Conservation (phyloP, 2,797 vertebrate genomes). For the Chelmon rostratus region DNA sequence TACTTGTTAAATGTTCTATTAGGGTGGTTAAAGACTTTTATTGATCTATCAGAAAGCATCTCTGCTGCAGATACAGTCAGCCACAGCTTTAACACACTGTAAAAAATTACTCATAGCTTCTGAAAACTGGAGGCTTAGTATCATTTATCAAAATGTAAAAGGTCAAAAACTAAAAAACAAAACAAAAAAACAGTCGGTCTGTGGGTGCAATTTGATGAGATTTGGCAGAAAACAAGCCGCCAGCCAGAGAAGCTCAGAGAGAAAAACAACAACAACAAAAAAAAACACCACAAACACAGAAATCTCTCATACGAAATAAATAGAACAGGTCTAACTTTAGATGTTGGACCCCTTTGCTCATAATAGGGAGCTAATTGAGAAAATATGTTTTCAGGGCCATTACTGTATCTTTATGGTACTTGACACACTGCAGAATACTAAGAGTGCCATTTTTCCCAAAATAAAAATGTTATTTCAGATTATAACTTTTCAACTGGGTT, state of each 20-base stretch:
- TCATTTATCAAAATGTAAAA: not conserved
- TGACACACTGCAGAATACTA: not conserved
- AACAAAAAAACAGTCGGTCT: no score
- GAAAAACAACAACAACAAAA: no score
- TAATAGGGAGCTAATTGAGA: no score
- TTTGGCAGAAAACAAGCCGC: no score
- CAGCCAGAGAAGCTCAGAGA: not conserved
- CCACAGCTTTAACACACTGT: not conserved
- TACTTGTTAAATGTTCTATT: constrained; percentile 33
- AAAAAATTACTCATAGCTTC: not conserved
- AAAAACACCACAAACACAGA: not conserved
- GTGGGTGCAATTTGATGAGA: not conserved
- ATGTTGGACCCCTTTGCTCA: not conserved
- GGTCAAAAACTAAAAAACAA: not conserved
- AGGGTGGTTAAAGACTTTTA: constrained; percentile 10
- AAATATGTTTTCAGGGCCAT: not conserved
- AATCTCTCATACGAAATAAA: not conserved
- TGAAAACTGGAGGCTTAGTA: not conserved
- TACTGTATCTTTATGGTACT: not conserved
- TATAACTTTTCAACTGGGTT: not conserved
- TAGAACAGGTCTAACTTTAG: not conserved
- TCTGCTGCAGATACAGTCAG: not conserved
- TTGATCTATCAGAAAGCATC: not conserved
- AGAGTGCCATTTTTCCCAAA: not conserved
- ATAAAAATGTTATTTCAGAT: not conserved